Base-by-base conservation (phyloP, 2,113 vertebrate genomes). In the Nibea coibor region DNA sequence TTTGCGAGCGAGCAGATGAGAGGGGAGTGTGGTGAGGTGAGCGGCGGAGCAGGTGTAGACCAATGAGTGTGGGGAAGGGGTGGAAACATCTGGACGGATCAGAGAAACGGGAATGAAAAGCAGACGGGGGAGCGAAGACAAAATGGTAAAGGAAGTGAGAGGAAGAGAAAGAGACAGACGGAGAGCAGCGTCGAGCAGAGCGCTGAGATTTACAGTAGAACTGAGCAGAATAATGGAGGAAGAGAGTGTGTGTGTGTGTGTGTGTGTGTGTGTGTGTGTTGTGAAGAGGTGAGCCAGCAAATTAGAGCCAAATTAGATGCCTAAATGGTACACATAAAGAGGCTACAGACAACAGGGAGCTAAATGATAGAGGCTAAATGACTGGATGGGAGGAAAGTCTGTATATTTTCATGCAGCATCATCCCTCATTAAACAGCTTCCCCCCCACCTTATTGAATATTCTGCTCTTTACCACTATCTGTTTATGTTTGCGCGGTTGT, bases 1-100 rank as follows among this genome's bases (percentile, higher is more conserved):
- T 80, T 88, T 86, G 78, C 43, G 65, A 62, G 73, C 68, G 57
- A 71, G 75, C 47, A 58, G 78, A 81, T 4, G 35, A 74, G 50
- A 65, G 50, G 63, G 69, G 72, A 62, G 81, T 31, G 77, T 85
- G 43, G 43, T 26, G 78, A 86, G 66, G 83, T 75, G 82, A 74
- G 72, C 39, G 50, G 42, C 1, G 5, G 84, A 82, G 86, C 90
- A 92, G 76, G 83, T 90, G 87, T 24, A 50, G 84, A 64, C 57
- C 19, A 53, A 43, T 43, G 80, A 77, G 39, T n/a, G 64, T 2
- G 63, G 43, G 58, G 80, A 76, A 61, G 76, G 66, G 75, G 15
- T 58, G 61, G 47, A 84, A 84, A 85, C 80, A 89, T 90, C 81
- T 91, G 83, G 81, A 80, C 42, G 28, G 84, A 72, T 83, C 22